Conservation (phyloP, 2,113 vertebrate species). For the Cephalopterus ornatus region DNA sequence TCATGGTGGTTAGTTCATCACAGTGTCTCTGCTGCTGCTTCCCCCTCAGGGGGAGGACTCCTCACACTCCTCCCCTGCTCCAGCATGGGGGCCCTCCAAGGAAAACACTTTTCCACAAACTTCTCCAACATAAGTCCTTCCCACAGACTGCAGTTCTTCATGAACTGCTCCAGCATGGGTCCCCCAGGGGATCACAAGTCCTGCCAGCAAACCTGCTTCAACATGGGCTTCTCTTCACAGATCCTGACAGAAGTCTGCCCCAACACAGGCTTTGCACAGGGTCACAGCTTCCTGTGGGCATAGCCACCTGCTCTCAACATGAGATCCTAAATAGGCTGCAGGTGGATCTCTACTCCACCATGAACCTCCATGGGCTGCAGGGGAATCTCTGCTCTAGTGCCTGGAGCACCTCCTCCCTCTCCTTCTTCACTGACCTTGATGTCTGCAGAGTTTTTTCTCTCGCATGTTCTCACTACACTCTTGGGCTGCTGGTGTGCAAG, state of each 20-base stretch:
- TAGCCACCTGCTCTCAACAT: neutral
- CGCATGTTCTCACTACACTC: neutral
- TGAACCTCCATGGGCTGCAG: fast-evolving
- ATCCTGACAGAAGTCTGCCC: neutral
- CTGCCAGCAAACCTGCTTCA: neutral
- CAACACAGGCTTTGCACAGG: neutral
- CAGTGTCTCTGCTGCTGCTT: neutral
- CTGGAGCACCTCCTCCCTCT: neutral
- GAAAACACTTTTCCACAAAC: neutral
- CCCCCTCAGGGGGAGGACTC: neutral
- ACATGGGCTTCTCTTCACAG: neutral
- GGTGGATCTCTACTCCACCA: neutral
- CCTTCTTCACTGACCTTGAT: neutral
- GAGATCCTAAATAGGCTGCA: neutral
- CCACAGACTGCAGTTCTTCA: neutral
- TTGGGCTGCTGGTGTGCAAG: neutral
- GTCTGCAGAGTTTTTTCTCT: neutral
- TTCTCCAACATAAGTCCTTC: neutral
- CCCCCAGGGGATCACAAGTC: neutral
- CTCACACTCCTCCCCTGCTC: neutral
- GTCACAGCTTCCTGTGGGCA: neutral
- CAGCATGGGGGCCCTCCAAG: neutral
- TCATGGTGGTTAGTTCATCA: neutral
- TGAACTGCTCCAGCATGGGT: neutral
- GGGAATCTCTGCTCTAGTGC: neutral